Evolutionary conservation across 2,888 invertebrate species (phyloP), one percentile per base, ranked within the genome.

Genomic region (Leptinotarsa peninsularis): DNA sequence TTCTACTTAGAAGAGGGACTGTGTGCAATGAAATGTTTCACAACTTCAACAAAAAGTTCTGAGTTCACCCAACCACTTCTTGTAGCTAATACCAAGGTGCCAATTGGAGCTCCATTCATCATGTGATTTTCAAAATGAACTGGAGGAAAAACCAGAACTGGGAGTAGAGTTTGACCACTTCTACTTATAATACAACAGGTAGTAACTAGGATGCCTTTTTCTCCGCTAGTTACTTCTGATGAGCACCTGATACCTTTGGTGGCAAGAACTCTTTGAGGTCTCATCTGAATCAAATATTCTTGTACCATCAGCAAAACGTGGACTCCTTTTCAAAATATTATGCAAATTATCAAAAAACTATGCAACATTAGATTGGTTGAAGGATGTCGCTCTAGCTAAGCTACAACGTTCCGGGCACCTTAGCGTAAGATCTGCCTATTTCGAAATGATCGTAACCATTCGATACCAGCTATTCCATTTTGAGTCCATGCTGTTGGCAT

Each of bases 201-300:
- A 7, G 66, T 33, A 13, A 63, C 54, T 63, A 71, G 49, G 15
- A 1, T 21, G 27, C 66, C 66, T 66, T 33, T 70, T 56, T 74
- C 74, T 14, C 54, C 66, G n/a, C 66, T 74, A 49, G 67, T 79
- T 54, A 75, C 68, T 49, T 76, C 71, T 49, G 18, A 70, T 4
- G 77, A 43, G 52, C 70, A 70, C 52, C 73, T 78, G 23, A 50
- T n/a, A 17, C 75, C 75, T 72, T 73, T 69, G 10, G 43, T 0
- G 18, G 74, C 66, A 21, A 77, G n/a, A 14, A 78, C 73, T 71
- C 78, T 79, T 67, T 66, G 43, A 49, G 7, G 78, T 77, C 52
- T 80, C 74, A 66, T 80, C 78, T 4, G 75, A 66, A 66, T 78
- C 77, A 54, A 56, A 75, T 14, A 79, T 70, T 3, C 74, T 15